Base-by-base conservation (phyloP, 1,140 invertebrate species). In the Amyelois transitella region DNA sequence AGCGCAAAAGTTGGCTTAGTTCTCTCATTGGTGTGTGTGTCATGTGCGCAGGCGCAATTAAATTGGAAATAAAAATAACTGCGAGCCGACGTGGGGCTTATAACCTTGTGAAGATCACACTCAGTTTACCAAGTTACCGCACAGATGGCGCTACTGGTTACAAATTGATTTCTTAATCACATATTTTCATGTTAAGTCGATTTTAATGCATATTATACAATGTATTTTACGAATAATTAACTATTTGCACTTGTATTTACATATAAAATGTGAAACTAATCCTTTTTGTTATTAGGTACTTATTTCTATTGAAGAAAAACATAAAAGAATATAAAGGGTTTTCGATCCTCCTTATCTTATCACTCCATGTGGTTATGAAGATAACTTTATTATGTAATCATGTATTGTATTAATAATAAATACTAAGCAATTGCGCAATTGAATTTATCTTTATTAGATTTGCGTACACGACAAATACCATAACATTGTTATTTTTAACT, bases 91-190 rank as follows among this genome's bases (percentile, higher is more conserved):
- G 53, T 44, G 62, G 70, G 62, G 62, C 60, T 56, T 69, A 67
- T 71, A 71, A 74, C 75, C 73, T 80, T 75, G 75, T 47, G 47
- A 25, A 20, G 38, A n/a, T 21, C 10, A 49, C 20, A 24, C 51
- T 17, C 3, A 12, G 53, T 64, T 66, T 65, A 45, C 77, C 79
- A 85, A 85, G 76, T 85, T 85, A 79, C 28, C 18, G 48, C 43
- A 53, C 62, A 85, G 81, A 85, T 85, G 81, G 81, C 77, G 73
- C 51, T 64, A 68, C 48, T 0, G 0, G 81, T 74, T 12, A 6
- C 69, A 45, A 77, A 74, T 72, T 38, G 20, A 8, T 38, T 47
- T 54, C 12, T 43, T 25, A 28, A 28, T 6, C 43, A 54, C 53
- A 45, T 14, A 54, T 54, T 38, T 38, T 14, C n/a, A 14, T 1